Evolutionary conservation across 1,140 invertebrate genomes (phyloP), one percentile per base, ranked within the genome.

Genomic region (Cepaea nemoralis): DNA sequence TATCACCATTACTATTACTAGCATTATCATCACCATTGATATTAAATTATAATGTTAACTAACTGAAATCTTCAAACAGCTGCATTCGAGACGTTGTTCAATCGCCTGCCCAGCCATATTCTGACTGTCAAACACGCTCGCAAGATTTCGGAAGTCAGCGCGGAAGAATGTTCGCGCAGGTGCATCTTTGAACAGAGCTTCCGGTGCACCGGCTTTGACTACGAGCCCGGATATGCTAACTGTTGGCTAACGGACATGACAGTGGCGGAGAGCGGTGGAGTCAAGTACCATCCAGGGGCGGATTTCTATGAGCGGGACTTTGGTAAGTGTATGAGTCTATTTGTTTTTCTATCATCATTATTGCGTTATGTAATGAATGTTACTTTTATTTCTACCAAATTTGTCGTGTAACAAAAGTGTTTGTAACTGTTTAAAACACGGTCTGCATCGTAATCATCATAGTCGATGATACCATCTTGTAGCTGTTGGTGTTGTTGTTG

Each of bases 201-300:
- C 84, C 85, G 86, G 80, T 91, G 90, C 81, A 77, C 80, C 31
- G 90, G 89, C 0, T 91, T 90, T 84, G 89, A 90, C 79, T 90
- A 87, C 67, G 88, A 88, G 33, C 78, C 79, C 1, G 76, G 78
- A 31, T 42, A 83, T 1, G 66, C 80, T 50, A 88, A 85, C 74
- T 91, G 90, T 79, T 89, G 87, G 86, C 78, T 91, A 27, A 88
- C 88, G 5, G 86, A 88, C 19, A 76, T 84, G 14, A 86, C 81
- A 40, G 83, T 84, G 12, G 85, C 83, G 12, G 77, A 83, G n/a
- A 80, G 67, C 3, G 84, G 80, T 27, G 88, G 88, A 2, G 83
- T 88, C 1, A 83, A 83, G 24, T 73, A 71, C 33, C 83, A 85
- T 24, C 69, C 74, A 22, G 85, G 85, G 14, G 86, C 84, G 0